Conservation (phyloP, 2,888 invertebrate species). For the Hypomecis atomaria region DNA sequence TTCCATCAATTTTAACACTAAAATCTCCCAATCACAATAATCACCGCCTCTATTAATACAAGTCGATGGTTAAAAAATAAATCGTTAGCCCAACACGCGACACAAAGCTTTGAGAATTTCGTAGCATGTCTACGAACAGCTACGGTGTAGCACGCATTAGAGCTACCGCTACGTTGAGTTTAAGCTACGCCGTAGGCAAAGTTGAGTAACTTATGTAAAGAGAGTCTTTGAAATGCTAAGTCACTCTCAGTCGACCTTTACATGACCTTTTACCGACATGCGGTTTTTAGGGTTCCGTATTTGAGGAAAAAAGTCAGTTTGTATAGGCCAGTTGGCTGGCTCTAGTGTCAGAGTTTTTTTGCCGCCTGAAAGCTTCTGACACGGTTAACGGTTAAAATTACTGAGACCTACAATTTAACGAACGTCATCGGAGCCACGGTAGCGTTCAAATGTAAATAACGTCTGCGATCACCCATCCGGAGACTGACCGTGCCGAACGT, state of each 20-base stretch:
- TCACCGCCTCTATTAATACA: no score
- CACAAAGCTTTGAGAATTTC: slow-evolving; percentile 41
- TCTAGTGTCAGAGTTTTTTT: no score
- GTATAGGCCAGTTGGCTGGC: no score
- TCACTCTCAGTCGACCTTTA: slow-evolving; percentile 2
- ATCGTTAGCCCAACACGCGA: slow-evolving; percentile 30
- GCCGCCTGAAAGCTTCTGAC: neutral
- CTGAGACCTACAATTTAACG: no score
- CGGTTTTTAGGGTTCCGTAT: neutral
- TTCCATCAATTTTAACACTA: no score
- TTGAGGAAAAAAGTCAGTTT: no score
- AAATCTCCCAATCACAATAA: no score
- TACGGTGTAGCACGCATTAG: slow-evolving; percentile 30
- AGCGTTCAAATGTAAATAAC: no score
- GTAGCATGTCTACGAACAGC: slow-evolving; percentile 34
- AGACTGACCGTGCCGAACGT: no score
- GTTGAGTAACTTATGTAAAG: slow-evolving; percentile 14
- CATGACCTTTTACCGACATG: neutral
- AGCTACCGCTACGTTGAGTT: slow-evolving; percentile 15
- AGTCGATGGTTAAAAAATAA: slow-evolving; percentile 11
- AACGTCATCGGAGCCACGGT: no score
- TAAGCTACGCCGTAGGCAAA: slow-evolving; percentile 23
- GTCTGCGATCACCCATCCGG: no score
- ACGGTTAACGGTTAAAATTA: no score
- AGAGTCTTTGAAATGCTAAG: slow-evolving; percentile 20